Conservation (phyloP, 2,113 vertebrate genomes). For the Upupa epops region DNA sequence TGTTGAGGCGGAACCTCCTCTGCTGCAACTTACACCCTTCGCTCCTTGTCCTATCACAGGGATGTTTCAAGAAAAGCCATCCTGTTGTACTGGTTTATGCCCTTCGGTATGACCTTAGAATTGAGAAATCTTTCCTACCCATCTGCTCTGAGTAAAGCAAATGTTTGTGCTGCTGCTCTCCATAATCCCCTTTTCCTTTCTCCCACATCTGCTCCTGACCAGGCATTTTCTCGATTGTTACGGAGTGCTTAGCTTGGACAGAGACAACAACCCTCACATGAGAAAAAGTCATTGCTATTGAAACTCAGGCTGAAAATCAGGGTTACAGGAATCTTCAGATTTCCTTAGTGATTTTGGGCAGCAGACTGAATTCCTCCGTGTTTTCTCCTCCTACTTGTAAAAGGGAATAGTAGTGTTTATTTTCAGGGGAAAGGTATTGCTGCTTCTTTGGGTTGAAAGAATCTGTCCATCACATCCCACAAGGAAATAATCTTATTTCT, state of each 20-base stretch:
- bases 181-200: conserved; percentile 54
- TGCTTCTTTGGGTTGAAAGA: not conserved
- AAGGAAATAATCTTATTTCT: not conserved
- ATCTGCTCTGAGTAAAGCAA: conserved; percentile 51
- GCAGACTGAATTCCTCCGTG: not conserved
- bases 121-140: conserved; percentile 40
- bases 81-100: conserved; percentile 3
- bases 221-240: conserved; percentile 8
- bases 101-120: conserved; percentile 17
- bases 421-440: not conserved
- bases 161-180: conserved; percentile 47
- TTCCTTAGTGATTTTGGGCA: not conserved
- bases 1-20: too few relatives aligned
- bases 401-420: not conserved
- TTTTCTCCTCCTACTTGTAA: not conserved
- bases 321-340: not conserved
- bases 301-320: not conserved
- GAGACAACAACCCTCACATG: not conserved
- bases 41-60: too few relatives aligned
- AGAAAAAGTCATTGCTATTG: not conserved
- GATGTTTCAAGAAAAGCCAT: conserved; percentile 10
- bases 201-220: conserved; percentile 39
- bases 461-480: not conserved
- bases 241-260: conserved; percentile 10
- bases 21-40: too few relatives aligned